A percentile compares a stretch with the other conserved stretches of the same genome.
Conservation (phyloP, 2,888 invertebrate genomes). For the Chaetogeoica ovagalla region DNA sequence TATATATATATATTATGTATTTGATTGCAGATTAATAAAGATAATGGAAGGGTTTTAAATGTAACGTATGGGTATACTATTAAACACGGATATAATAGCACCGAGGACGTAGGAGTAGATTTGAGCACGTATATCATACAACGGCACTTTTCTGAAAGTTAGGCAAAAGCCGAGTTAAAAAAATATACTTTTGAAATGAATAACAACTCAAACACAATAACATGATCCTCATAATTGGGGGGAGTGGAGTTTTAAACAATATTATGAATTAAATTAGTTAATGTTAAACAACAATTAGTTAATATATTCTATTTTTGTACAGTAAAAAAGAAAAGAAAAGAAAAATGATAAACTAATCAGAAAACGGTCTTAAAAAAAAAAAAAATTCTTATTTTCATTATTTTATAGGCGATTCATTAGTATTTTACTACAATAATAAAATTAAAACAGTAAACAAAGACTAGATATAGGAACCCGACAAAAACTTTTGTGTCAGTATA, state of each 20-base stretch:
- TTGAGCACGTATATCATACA: slow-evolving; percentile 24
- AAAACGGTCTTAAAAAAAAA: not conserved
- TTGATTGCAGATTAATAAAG: not conserved
- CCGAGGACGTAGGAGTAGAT: slow-evolving; percentile 24
- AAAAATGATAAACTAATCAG: slow-evolving; percentile 1
- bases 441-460: slow-evolving; percentile 37
- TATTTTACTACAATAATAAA: slow-evolving; percentile 4
- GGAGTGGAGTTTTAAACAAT: not conserved
- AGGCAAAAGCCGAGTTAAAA: slow-evolving; percentile 34
- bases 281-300: slow-evolving; percentile 41
- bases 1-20: not conserved
- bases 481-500: not conserved
- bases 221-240: slow-evolving; percentile 12
- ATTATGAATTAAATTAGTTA: slow-evolving; percentile 29
- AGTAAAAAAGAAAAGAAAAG: slow-evolving; percentile 18
- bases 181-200: slow-evolving; percentile 41
- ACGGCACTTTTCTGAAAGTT: slow-evolving; percentile 7
- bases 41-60: not conserved
- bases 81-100: slow-evolving; percentile 21
- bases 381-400: not conserved
- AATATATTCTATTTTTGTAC: slow-evolving; percentile 7
- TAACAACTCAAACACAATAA: slow-evolving; percentile 38
- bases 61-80: not conserved
- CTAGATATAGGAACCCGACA: slow-evolving; percentile 43
- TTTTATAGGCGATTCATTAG: not conserved